These are phyloP conservation scores for Notoglanidium macrostoma DNA, from an alignment of 2,797 vertebrate genomes.

Conservation along the genomic window DNA sequence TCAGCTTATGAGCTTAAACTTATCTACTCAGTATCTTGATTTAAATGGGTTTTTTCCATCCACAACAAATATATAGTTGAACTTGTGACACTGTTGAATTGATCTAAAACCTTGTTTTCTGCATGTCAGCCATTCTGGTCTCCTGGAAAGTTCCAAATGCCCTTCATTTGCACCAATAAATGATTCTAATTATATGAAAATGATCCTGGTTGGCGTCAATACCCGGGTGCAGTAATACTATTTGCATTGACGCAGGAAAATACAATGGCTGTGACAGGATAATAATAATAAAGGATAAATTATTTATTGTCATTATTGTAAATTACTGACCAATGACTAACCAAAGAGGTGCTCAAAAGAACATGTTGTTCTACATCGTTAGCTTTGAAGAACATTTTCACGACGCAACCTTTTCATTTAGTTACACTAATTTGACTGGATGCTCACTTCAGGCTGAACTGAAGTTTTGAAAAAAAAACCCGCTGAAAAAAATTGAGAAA, in stretches of 20 bases:
- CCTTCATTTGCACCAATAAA: constrained; percentile 11
- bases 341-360: neutral
- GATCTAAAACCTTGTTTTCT: neutral
- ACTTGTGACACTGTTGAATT: neutral
- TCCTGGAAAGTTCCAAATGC: neutral
- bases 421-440: neutral
- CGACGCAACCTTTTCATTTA: neutral
- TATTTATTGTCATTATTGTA: neutral
- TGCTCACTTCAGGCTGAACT: neutral
- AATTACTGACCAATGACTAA: neutral
- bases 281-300: neutral
- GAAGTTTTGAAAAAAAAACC: neutral
- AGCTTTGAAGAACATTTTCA: neutral
- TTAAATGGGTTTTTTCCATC: no score
- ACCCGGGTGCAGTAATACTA: neutral
- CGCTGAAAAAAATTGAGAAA: neutral
- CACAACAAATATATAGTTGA: neutral
- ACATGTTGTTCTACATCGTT: neutral
- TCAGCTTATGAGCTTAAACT: neutral
- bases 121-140: neutral
- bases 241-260: constrained; percentile 1
- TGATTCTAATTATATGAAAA: neutral
- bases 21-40: neutral
- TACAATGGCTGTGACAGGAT: constrained; percentile 8
- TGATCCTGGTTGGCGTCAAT: neutral